Percentiles rank a stretch among this genome's conserved stretches.
These are phyloP conservation scores for Palaemon carinicauda DNA, from an alignment of 1,140 invertebrate genomes.

Conservation along the genomic window DNA sequence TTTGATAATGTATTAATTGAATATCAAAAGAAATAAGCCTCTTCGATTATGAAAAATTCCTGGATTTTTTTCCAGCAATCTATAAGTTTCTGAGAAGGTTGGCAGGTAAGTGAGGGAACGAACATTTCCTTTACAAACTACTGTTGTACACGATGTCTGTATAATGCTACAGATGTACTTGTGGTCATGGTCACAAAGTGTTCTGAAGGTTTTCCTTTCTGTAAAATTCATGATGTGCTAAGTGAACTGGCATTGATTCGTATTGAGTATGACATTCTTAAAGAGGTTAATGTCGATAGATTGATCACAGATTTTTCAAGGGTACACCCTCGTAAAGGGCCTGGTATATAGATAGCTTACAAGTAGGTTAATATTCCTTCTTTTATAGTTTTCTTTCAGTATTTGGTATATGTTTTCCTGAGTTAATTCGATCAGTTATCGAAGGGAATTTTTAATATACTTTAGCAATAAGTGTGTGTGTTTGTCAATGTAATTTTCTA, in stretches of 20 bases:
- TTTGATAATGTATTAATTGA: constrained; percentile 1
- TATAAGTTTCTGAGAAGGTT: constrained; percentile 22
- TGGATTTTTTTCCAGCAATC: constrained; percentile 28
- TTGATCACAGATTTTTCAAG: background rate
- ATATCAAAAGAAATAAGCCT: constrained; percentile 20
- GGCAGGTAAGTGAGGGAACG: background rate
- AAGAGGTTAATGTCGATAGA: background rate
- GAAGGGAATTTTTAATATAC: no score
- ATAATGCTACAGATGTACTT: constrained; percentile 22
- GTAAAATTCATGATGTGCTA: background rate
- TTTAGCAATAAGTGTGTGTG: no score
- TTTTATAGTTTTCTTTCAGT: no score
- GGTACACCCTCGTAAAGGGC: background rate
- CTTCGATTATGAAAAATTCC: constrained; percentile 18
- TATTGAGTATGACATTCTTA: constrained; percentile 38
- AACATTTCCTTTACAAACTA: constrained; percentile 19
- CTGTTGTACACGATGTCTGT: background rate
- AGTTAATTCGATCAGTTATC: no score
- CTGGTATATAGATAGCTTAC: background rate
- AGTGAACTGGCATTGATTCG: constrained; percentile 5
- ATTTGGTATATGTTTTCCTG: no score
- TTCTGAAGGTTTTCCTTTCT: background rate
- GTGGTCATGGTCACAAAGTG: constrained; percentile 19
- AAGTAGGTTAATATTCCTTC: no score
- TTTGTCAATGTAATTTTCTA: no score